These are phyloP conservation scores for Branchipolynoe longqiensis DNA, from an alignment of 2,888 invertebrate species.

Conservation along the genomic window DNA sequence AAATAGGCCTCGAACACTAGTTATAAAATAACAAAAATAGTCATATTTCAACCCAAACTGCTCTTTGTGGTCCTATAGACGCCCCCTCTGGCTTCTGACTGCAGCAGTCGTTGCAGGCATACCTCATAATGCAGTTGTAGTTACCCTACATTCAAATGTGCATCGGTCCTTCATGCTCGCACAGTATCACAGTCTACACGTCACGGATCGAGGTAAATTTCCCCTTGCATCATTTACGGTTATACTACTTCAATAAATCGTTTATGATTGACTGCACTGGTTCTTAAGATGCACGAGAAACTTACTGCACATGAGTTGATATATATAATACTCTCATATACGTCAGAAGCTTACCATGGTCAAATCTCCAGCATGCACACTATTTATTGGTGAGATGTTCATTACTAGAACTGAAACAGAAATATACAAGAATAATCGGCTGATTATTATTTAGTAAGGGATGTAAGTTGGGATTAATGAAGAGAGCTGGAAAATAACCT, in stretches of 20 bases:
- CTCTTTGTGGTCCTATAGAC: conserved; percentile 14
- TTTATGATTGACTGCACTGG: conserved; percentile 5
- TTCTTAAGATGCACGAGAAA: conserved; percentile 7
- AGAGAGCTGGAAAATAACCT: too few relatives aligned
- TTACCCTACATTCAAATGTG: conserved; percentile 15
- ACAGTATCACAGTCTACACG: conserved; percentile 47
- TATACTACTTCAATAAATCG: conserved; percentile 20
- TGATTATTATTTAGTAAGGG: too few relatives aligned
- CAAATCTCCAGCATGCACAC: background rate
- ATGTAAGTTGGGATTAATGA: too few relatives aligned
- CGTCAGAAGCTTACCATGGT: background rate
- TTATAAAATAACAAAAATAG: conserved; percentile 20
- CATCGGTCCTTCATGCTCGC: conserved; percentile 37
- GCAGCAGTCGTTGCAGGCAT: conserved; percentile 31
- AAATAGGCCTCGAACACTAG: conserved; percentile 20
- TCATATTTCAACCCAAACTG: conserved; percentile 6
- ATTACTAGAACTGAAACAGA: background rate
- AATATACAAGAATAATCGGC: too few relatives aligned
- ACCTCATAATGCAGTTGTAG: background rate
- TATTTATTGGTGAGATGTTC: background rate
- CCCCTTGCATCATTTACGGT: conserved; percentile 51
- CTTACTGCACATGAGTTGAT: background rate
- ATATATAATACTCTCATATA: background rate
- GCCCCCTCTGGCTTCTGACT: background rate
- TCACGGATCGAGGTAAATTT: conserved; percentile 44